A percentile compares a stretch with the other conserved stretches of the same genome.
phyloP scores from a whole-genome alignment of 2,797 vertebrate species.

The Lycodopsis pacificus region DNA sequence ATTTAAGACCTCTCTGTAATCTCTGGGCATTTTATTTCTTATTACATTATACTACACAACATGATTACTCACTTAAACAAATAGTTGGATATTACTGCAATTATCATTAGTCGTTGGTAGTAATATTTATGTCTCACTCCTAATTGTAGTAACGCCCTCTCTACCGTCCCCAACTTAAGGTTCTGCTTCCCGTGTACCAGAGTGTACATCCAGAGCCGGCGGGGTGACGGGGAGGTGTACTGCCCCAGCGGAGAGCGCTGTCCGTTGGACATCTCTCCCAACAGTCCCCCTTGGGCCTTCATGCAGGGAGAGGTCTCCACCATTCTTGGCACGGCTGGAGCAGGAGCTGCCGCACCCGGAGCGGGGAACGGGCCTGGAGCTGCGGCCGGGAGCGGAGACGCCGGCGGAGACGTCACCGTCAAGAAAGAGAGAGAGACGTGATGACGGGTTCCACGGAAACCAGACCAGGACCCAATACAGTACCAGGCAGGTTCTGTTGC shows the following conservation, averaged over 20 bases:
- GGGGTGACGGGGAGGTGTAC: constrained; percentile 85
- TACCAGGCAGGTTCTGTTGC: constrained; percentile 58
- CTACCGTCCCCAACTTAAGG: constrained; percentile 53
- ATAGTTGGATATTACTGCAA: not conserved
- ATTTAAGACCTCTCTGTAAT: not conserved
- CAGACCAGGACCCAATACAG: constrained; percentile 42
- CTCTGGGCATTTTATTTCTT: not conserved
- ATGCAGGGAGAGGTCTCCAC: constrained; percentile 90
- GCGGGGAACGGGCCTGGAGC: constrained; percentile 33
- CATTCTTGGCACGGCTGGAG: constrained; percentile 77
- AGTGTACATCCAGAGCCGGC: constrained; percentile 86
- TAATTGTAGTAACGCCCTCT: not conserved
- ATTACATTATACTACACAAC: not conserved
- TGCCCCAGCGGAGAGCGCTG: constrained; percentile 89
- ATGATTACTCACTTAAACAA: not conserved
- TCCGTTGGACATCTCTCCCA: constrained; percentile 84
- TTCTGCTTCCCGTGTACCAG: constrained; percentile 90
- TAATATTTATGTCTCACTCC: not conserved
- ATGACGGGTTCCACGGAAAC: constrained; percentile 50
- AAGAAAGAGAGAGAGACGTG: constrained; percentile 83
- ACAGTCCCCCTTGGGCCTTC: constrained; percentile 89
- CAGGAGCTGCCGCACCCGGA: constrained; percentile 66
- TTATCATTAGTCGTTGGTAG: not conserved
- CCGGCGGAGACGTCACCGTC: constrained; percentile 73
- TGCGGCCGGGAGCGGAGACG: constrained; percentile 29